Conservation (phyloP, 2,888 invertebrate genomes). For the Hedychridium roseum region DNA sequence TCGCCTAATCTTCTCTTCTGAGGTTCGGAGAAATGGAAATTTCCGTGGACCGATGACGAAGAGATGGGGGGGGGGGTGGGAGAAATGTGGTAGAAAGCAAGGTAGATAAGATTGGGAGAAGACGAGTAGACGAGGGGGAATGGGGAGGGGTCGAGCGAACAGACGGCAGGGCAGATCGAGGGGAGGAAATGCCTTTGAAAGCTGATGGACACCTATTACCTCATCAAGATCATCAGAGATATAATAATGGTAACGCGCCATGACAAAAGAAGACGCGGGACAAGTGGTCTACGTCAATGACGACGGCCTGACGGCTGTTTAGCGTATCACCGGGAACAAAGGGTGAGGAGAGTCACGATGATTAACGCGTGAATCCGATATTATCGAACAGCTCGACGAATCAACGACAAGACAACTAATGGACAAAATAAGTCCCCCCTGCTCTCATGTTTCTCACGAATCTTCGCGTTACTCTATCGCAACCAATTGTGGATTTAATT, state of each 20-base stretch:
- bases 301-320: no score
- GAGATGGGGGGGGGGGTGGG: neutral
- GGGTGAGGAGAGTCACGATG: no score
- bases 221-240: slow-evolving; percentile 56
- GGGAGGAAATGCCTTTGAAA: slow-evolving; percentile 52
- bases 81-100: neutral
- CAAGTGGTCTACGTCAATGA: slow-evolving; percentile 34
- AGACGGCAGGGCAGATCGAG: slow-evolving; percentile 10
- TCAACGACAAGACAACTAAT: no score
- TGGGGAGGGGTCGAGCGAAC: slow-evolving; percentile 14
- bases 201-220: slow-evolving; percentile 54
- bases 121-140: slow-evolving; percentile 1
- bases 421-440: no score
- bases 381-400: no score
- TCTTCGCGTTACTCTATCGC: no score
- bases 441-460: slow-evolving; percentile 3
- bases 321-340: no score
- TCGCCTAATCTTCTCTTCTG: no score
- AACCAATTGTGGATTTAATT: slow-evolving; percentile 29
- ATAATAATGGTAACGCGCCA: slow-evolving; percentile 49
- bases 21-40: no score
- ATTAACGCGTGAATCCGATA: no score
- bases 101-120: neutral
- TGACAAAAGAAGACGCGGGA: slow-evolving; percentile 45
- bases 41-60: no score